Evolutionary conservation across 1,140 invertebrate genomes (phyloP).

Genomic region (Samia ricini): DNA sequence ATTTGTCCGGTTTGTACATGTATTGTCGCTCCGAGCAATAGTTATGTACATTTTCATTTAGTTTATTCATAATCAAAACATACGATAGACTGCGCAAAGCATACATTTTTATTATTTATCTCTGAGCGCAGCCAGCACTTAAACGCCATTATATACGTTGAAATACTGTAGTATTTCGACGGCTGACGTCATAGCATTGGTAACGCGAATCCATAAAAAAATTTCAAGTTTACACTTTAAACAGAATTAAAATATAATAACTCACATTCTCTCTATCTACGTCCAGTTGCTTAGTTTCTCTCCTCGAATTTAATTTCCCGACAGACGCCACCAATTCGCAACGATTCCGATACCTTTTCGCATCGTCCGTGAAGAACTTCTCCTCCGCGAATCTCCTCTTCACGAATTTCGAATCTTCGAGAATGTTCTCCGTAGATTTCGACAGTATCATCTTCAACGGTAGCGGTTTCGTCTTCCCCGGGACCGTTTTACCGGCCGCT

Average conservation of each 20-base stretch:
- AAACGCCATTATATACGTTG: no score
- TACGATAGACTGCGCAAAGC: no score
- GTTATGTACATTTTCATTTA: no score
- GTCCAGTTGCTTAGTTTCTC: conserved; percentile 42
- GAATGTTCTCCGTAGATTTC: conserved; percentile 51
- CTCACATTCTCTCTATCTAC: conserved; percentile 66
- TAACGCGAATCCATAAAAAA: no score
- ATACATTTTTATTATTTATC: no score
- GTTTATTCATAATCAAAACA: no score
- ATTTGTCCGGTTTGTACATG: no score
- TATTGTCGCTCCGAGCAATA: no score
- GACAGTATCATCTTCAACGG: conserved; percentile 27
- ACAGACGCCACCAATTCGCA: conserved; percentile 15
- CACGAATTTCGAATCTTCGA: conserved; percentile 34
- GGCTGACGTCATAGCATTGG: no score
- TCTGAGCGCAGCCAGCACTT: no score
- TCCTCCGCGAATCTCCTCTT: conserved; percentile 30
- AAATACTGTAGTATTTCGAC: no score
- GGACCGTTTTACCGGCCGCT: conserved; percentile 12
- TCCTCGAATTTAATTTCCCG: conserved; percentile 30
- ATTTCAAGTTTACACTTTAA: no score
- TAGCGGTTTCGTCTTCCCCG: conserved; percentile 25
- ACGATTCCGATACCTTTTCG: conserved; percentile 37
- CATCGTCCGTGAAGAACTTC: conserved; percentile 47
- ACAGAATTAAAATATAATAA: conserved; percentile 18